Evolutionary conservation across 1,140 invertebrate genomes (phyloP), one percentile per base, ranked within the genome.

Genomic region (Heliconius himera): DNA sequence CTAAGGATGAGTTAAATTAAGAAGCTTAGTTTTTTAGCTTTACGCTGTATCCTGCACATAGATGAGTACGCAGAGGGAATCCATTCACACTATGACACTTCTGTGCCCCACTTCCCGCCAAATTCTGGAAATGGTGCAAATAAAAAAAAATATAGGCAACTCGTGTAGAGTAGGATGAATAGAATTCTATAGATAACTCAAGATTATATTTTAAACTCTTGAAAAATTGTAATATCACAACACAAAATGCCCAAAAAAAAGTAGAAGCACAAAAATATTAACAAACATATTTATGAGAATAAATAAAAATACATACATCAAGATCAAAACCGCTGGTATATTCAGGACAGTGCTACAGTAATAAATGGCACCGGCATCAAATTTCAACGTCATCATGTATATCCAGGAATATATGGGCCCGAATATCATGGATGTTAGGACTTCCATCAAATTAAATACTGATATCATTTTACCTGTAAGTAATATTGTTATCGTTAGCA

Each of bases 401-500:
- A 91, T 83, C 88, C 87, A 90, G 0, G 91, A 93, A 79, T 93
- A 94, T 3, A 87, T 80, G 0, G 91, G 91, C 4, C 90, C 90
- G 51, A 92, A 94, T 13, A 91, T 70, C 89, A 93, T 91, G 0
- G 90, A 91, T 3, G 93, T 92, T 20, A 93, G 70, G 1, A 93
- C 87, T 80, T 94, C 93, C 73, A 86, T 89, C 70, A 94, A 72
- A 79, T 93, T 93, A 77, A 94, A 93, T 0, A 94, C 81, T 51
- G 93, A 90, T 8, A 83, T 92, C 87, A 91, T 93, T 86, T 94
- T 92, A 54, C 91, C 91, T 93, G 80, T 2, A 51, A 51, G 49
- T 51, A 51, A 51, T 51, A 20, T 51, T 6, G 16, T 51, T 51
- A 20, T 51, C 18, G 3, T 46, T 46, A 46, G 41, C 4, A 46